phyloP scores from a whole-genome alignment of 64 coral and sea anemone species.

The Pocillopora verrucosa region DNA sequence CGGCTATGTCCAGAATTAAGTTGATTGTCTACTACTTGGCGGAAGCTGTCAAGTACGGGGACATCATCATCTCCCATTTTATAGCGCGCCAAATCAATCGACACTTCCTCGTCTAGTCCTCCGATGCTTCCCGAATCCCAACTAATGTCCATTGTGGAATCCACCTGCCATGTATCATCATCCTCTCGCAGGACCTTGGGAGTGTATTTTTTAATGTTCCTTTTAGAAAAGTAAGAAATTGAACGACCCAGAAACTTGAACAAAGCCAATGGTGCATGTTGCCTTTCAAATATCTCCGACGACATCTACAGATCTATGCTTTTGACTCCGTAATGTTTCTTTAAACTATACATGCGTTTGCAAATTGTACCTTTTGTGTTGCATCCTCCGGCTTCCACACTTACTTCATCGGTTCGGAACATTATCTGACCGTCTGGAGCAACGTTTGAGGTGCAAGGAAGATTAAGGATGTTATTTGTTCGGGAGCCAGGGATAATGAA shows the following conservation, averaged over 20 bases:
- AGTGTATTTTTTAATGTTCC: no score
- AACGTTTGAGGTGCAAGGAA: neutral
- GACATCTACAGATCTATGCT: no score
- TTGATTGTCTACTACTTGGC: no score
- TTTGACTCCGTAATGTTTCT: no score
- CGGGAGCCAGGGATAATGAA: neutral
- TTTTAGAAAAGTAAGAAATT: no score
- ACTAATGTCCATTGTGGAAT: slow-evolving; percentile 21
- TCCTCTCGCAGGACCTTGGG: slow-evolving; percentile 14
- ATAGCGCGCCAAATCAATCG: slow-evolving; percentile 44
- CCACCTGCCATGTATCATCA: slow-evolving; percentile 29
- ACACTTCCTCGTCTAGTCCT: slow-evolving; percentile 19
- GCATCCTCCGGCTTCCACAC: neutral
- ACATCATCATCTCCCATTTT: slow-evolving; percentile 26
- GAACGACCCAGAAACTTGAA: no score
- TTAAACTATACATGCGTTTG: no score
- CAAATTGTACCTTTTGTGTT: neutral
- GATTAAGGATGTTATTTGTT: neutral
- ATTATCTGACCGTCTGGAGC: neutral
- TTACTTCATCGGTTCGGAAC: neutral
- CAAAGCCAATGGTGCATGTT: no score
- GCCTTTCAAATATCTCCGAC: no score
- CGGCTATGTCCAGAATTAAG: no score
- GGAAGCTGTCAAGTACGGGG: slow-evolving; percentile 20
- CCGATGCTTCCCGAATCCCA: slow-evolving; percentile 44